Percentiles rank a stretch among this genome's conserved stretches.
Evolutionary conservation across 2,888 invertebrate genomes (phyloP).

Genomic region (Epiblema foenella): DNA sequence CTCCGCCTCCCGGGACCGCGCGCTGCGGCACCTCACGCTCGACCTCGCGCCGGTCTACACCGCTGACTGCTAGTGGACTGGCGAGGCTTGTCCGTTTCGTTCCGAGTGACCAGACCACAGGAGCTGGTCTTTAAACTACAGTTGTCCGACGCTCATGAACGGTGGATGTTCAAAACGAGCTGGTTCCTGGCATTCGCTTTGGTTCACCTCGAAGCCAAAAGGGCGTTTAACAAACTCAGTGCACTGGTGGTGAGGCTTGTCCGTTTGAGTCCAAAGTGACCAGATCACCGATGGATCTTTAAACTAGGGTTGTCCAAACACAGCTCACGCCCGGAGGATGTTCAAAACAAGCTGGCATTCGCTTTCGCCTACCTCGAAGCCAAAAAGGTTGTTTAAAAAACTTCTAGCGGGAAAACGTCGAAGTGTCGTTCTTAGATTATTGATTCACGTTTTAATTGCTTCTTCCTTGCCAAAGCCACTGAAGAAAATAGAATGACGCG

Average conservation of each 20-base stretch:
- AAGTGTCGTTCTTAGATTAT: not conserved
- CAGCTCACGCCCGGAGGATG: not conserved
- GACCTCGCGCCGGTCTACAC: constrained; percentile 93
- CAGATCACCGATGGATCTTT: not conserved
- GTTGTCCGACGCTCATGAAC: not conserved
- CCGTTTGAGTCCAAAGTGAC: not conserved
- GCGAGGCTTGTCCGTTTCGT: not conserved
- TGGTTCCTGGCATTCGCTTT: not conserved
- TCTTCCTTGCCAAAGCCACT: too few species aligned
- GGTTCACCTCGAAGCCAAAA: too few species aligned
- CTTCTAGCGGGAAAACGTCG: not conserved
- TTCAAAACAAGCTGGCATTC: not conserved
- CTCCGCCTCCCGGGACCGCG: constrained; percentile 92
- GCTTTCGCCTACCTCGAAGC: too few species aligned
- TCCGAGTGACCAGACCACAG: not conserved
- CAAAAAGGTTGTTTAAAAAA: not conserved
- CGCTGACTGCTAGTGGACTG: constrained; percentile 67
- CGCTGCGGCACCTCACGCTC: constrained; percentile 91
- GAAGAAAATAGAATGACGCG: not conserved
- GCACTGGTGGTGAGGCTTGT: not conserved
- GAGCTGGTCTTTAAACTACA: not conserved
- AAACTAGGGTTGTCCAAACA: not conserved
- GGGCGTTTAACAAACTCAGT: not conserved
- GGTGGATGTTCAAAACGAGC: not conserved
- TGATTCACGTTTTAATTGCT: not conserved